Evolutionary conservation across 2,113 vertebrate species (phyloP), one percentile per base, ranked within the genome.

Genomic region (Oreamnos americanus): DNA sequence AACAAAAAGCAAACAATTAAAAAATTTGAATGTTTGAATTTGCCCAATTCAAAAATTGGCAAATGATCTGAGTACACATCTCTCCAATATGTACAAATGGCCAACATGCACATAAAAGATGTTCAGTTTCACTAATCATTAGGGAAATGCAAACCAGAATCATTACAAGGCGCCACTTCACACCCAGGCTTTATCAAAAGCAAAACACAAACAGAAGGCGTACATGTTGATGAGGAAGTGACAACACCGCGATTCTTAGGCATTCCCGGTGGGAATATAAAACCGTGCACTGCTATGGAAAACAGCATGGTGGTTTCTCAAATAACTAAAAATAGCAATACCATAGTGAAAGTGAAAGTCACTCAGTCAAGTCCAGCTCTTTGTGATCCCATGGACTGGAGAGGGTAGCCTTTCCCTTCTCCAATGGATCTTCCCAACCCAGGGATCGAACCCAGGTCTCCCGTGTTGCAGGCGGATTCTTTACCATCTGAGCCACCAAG

Each of bases 311-410:
- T 7, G 43, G 51, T 57, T 88, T 25, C 91, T 82, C 39, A 74
- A 97, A 98, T 81, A 53, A 19, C 91, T 92, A 79, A 79, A 96
- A 86, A 64, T 3, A 86, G 58, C 86, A 88, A 79, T 96, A 55
- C 16, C 25, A 33, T 39, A n/a, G 67, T 39, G 36, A 74, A 74
- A 74, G 67, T 74, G 67, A 71, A 71, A 71, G n/a, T 71, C n/a
- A 36, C 67, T 36, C 67, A 74, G n/a, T 74, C 67, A 1, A 39
- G 67, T 39, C 19, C 5, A 5, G 67, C 19, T 74, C 67, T 71
- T 71, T 74, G 67, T n/a, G 19, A 74, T 12, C 67, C 36, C 36
- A 39, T 64, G 33, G 62, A 33, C 30, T 64, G n/a, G n/a, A 39
- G 67, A 71, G 10, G 67, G 67, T 74, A 74, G 19, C 19, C 67